Conservation (phyloP, 2,113 vertebrate species). For the Cebidichthys violaceus region DNA sequence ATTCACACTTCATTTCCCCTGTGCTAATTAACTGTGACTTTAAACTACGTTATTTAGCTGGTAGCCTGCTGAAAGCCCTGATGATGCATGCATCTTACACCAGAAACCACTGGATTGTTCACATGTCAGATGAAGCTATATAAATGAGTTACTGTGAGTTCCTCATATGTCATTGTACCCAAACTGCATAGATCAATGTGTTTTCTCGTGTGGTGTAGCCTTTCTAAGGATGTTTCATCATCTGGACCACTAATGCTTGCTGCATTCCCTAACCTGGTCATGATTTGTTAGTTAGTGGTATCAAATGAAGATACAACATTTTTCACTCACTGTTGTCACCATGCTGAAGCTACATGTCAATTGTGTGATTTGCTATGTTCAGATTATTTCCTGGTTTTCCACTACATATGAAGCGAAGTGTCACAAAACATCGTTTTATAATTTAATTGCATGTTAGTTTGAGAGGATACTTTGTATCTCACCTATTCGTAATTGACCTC, state of each 20-base stretch:
- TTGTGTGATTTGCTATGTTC: neutral
- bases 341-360: neutral
- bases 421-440: neutral
- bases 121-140: neutral
- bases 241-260: neutral
- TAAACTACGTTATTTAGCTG: neutral
- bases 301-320: neutral
- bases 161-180: neutral
- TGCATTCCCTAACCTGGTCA: neutral
- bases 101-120: neutral
- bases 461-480: neutral
- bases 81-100: neutral
- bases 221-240: neutral
- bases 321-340: neutral
- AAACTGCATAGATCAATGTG: neutral
- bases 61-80: neutral
- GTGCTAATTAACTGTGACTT: neutral
- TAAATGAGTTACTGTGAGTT: neutral
- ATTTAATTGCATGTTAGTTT: neutral
- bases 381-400: neutral
- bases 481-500: neutral
- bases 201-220: neutral
- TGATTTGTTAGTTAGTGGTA: neutral
- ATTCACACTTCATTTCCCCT: neutral
- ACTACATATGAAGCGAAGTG: neutral